Percentiles rank a stretch among this genome's conserved stretches.
Conservation (phyloP, 2,113 vertebrate species). For the Antidorcas marsupialis region DNA sequence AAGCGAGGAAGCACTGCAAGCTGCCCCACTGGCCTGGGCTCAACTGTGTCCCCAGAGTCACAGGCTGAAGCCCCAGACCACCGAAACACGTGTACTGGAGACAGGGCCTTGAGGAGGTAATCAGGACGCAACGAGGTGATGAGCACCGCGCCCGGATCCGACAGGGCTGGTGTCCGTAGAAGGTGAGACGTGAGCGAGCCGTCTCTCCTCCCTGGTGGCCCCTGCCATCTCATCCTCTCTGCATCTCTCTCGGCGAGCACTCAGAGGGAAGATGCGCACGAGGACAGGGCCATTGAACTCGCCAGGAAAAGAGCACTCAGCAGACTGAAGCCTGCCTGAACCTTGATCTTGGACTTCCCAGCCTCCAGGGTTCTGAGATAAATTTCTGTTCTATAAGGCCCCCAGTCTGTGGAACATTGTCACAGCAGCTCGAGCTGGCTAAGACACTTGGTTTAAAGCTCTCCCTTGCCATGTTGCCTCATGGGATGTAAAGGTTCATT, state of each 20-base stretch:
- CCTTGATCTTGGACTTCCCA: neutral
- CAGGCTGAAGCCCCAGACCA: neutral
- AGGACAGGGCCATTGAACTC: neutral
- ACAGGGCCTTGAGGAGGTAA: no score
- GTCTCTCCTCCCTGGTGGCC: no score
- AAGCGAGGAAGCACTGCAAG: neutral
- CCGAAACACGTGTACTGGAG: neutral
- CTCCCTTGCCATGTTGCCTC: neutral
- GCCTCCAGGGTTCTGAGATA: neutral
- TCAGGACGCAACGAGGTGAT: neutral
- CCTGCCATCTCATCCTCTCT: neutral
- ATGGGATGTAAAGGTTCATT: neutral
- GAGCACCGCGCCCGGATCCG: neutral
- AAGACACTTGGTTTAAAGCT: neutral
- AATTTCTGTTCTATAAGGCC: neutral
- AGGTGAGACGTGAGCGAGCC: neutral
- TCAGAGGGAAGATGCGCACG: neutral
- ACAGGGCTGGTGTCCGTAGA: neutral
- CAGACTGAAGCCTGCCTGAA: neutral
- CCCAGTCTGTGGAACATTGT: neutral
- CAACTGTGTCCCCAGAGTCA: neutral
- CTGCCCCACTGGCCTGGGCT: accelerated
- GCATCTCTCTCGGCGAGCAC: accelerated
- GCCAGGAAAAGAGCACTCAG: neutral
- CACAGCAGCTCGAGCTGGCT: accelerated